These are phyloP conservation scores for Ranitomeya imitator DNA, from an alignment of 2,113 vertebrate genomes.

Conservation along the genomic window DNA sequence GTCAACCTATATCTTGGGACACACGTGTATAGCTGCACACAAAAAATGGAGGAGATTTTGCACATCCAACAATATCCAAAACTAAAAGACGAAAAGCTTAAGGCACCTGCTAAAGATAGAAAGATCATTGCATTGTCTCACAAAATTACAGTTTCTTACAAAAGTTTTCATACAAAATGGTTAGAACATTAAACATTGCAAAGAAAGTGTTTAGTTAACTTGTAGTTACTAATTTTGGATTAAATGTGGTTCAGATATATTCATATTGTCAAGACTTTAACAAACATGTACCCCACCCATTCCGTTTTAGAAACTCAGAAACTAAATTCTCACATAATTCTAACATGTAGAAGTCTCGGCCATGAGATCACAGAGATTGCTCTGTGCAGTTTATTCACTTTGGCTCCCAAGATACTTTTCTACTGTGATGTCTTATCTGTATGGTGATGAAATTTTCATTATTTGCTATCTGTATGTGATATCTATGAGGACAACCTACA, in stretches of 20 bases:
- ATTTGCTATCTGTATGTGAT: too few relatives aligned
- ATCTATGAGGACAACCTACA: too few relatives aligned
- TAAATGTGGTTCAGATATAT: neutral
- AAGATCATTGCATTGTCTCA: neutral
- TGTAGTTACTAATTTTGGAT: neutral
- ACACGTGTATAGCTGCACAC: conserved; percentile 4
- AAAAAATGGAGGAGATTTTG: neutral
- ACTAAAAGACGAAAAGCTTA: conserved; percentile 30
- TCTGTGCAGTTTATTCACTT: too few relatives aligned
- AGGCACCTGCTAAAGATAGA: conserved; percentile 37
- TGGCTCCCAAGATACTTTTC: too few relatives aligned
- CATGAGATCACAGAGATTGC: too few relatives aligned
- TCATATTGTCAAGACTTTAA: neutral
- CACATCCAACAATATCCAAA: conserved; percentile 28
- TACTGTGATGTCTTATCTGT: too few relatives aligned
- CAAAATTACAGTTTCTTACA: neutral
- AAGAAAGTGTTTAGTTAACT: neutral
- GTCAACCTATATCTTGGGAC: conserved; percentile 46
- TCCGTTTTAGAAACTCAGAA: neutral
- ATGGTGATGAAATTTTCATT: too few relatives aligned
- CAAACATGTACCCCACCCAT: neutral
- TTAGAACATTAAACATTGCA: neutral
- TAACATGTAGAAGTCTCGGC: too few relatives aligned
- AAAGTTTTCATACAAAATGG: neutral
- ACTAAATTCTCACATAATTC: neutral